These are phyloP conservation scores for Drosophila anomalata DNA, from an alignment of 2,888 invertebrate species.

Conservation along the genomic window DNA sequence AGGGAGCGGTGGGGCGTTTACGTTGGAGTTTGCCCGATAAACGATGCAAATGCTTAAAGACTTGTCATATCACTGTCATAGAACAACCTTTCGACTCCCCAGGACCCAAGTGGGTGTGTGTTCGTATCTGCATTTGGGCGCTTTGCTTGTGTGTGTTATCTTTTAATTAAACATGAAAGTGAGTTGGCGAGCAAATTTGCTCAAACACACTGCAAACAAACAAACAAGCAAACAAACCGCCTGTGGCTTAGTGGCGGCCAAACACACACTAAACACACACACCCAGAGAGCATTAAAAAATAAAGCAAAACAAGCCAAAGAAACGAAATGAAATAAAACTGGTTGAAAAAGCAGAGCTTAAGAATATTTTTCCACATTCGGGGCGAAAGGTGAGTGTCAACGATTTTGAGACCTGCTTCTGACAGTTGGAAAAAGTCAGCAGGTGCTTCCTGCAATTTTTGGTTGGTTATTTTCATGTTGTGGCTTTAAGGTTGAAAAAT, in stretches of 20 bases:
- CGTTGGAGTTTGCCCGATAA: conserved; percentile 29
- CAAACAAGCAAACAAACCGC: conserved; percentile 47
- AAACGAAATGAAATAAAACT: conserved; percentile 12
- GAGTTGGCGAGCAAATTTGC: conserved; percentile 54
- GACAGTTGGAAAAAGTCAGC: conserved; percentile 15
- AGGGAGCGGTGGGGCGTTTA: conserved; percentile 9
- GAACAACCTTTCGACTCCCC: not conserved
- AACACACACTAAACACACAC: conserved; percentile 39
- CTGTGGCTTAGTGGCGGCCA: conserved; percentile 35
- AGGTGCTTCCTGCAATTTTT: not conserved
- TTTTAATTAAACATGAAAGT: conserved; percentile 77
- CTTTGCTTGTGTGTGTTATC: conserved; percentile 63
- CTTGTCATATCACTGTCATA: conserved; percentile 32
- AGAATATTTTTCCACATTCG: conserved; percentile 14
- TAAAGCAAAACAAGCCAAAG: conserved; percentile 32
- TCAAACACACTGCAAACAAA: conserved; percentile 39
- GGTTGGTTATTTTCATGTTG: not conserved
- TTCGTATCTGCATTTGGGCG: conserved; percentile 8
- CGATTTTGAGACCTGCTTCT: conserved; percentile 18
- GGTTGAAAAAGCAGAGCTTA: conserved; percentile 16
- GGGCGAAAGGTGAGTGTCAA: conserved; percentile 38
- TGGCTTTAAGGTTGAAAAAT: not conserved
- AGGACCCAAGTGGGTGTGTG: conserved; percentile 2
- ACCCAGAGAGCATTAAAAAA: conserved; percentile 34
- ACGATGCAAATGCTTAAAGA: conserved; percentile 38